Evolutionary conservation across 2,888 invertebrate species (phyloP).

Genomic region (Apocheima hispidaria): DNA sequence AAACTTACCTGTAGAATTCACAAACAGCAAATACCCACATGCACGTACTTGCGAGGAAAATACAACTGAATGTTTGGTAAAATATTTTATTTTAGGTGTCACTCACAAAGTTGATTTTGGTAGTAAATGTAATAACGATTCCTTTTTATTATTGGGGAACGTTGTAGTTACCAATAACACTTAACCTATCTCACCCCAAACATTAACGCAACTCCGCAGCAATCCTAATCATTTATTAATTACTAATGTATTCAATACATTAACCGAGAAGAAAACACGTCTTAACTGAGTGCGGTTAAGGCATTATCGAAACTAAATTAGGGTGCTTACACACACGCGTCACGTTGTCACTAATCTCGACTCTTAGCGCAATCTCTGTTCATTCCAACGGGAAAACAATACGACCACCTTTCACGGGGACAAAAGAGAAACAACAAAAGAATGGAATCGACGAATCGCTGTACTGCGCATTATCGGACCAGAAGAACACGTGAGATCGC

Average conservation of each 20-base stretch:
- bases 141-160: slow-evolving; percentile 16
- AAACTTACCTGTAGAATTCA: slow-evolving; percentile 21
- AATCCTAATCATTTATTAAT: slow-evolving; percentile 41
- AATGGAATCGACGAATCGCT: slow-evolving; percentile 76
- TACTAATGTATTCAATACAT: slow-evolving; percentile 38
- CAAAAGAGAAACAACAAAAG: slow-evolving; percentile 82
- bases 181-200: slow-evolving; percentile 17
- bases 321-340: slow-evolving; percentile 71
- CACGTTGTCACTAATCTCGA: slow-evolving; percentile 82
- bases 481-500: slow-evolving; percentile 66
- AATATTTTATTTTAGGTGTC: slow-evolving; percentile 5
- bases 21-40: slow-evolving; percentile 14
- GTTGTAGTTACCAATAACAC: slow-evolving; percentile 18
- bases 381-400: slow-evolving; percentile 80
- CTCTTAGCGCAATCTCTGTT: slow-evolving; percentile 80
- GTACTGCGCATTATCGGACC: slow-evolving; percentile 72
- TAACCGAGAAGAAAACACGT: slow-evolving; percentile 46
- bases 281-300: slow-evolving; percentile 53
- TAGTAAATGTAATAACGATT: slow-evolving; percentile 5
- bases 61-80: background rate
- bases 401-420: slow-evolving; percentile 76
- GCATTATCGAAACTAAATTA: slow-evolving; percentile 70
- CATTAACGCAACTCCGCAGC: slow-evolving; percentile 27
- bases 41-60: slow-evolving; percentile 5
- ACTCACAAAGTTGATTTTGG: background rate